phyloP scores from a whole-genome alignment of 1,140 invertebrate species.

The Cepaea nemoralis region DNA sequence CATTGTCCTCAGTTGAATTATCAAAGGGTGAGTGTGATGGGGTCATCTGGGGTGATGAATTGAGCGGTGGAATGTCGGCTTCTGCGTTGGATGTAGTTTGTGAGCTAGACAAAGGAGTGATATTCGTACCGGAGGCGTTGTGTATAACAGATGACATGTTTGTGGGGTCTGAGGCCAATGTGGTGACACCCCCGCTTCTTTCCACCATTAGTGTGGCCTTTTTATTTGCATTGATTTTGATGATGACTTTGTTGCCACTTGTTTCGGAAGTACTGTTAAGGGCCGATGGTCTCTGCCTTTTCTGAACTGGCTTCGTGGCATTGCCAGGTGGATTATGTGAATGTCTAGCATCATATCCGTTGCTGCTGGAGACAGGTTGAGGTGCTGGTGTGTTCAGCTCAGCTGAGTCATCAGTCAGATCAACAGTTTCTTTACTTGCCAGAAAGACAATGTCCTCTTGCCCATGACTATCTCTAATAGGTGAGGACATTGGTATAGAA shows the following conservation, averaged over 20 bases:
- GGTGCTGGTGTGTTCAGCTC: neutral
- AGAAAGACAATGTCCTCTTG: neutral
- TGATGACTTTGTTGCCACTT: neutral
- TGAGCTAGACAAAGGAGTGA: neutral
- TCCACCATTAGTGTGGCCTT: neutral
- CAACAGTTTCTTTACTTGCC: neutral
- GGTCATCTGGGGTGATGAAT: neutral
- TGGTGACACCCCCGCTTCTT: neutral
- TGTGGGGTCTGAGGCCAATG: neutral
- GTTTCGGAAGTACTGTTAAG: neutral
- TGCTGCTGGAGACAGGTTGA: neutral
- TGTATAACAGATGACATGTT: neutral
- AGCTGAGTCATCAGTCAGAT: slow-evolving; percentile 7
- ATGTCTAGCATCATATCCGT: neutral
- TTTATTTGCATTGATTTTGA: neutral
- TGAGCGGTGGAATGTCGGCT: neutral
- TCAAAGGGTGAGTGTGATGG: neutral
- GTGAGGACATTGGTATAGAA: neutral
- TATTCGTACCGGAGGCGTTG: neutral
- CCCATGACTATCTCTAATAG: neutral
- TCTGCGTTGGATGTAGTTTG: neutral
- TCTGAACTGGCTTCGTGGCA: neutral
- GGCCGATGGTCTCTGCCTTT: neutral
- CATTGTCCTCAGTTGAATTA: neutral
- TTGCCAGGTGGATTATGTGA: neutral